Conservation (phyloP, 2,888 invertebrate genomes). For the Caenorhabditis virilis region DNA sequence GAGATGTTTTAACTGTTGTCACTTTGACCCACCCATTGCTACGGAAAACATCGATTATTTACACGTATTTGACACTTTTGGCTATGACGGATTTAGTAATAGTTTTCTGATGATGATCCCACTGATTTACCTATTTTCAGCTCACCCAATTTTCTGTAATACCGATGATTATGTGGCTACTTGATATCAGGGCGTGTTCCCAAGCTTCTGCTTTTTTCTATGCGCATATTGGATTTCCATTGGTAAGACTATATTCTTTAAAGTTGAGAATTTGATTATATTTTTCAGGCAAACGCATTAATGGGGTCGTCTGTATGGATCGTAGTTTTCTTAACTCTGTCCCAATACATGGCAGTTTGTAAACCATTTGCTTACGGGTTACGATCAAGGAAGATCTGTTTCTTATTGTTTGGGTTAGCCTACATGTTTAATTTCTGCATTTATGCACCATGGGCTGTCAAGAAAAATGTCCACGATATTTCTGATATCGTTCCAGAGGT, state of each 20-base stretch:
- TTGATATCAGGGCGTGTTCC: conserved; percentile 65
- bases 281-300: conserved; percentile 70
- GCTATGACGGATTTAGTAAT: conserved; percentile 57
- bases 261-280: neutral
- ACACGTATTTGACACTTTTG: conserved; percentile 67
- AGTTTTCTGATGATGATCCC: neutral
- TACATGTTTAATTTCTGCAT: conserved; percentile 66
- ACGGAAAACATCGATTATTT: conserved; percentile 70
- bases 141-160: conserved; percentile 71
- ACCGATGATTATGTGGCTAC: conserved; percentile 69
- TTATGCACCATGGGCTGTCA: conserved; percentile 67
- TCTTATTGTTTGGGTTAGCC: conserved; percentile 54
- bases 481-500: conserved; percentile 27
- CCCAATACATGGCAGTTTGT: conserved; percentile 72
- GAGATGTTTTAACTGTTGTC: conserved; percentile 71
- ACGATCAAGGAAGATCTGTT: conserved; percentile 47
- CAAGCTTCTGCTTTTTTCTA: conserved; percentile 69
- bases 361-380: conserved; percentile 63
- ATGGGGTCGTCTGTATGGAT: conserved; percentile 73
- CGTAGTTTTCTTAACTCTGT: conserved; percentile 72
- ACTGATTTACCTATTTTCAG: conserved; percentile 39
- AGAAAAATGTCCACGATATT: conserved; percentile 61
- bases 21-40: conserved; percentile 71
- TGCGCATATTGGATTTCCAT: conserved; percentile 71
- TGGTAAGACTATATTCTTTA: conserved; percentile 50